Evolutionary conservation across 2,113 vertebrate genomes (phyloP).

Genomic region (Corythornis madagascariensis): DNA sequence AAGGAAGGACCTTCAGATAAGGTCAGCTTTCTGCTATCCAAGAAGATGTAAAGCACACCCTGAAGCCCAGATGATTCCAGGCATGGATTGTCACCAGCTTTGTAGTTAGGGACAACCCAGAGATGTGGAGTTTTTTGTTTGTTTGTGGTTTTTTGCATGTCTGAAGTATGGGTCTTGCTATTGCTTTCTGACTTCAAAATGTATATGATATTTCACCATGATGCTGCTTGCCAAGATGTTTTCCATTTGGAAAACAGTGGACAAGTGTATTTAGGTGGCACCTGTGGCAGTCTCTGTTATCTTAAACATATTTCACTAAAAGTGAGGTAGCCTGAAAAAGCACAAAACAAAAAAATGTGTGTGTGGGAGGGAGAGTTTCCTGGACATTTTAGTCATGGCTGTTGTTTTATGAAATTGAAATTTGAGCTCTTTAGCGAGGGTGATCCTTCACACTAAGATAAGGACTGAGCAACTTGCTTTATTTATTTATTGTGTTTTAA

Average conservation of each 20-base stretch:
- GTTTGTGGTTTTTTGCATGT: not conserved
- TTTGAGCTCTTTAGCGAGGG: not conserved
- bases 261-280: not conserved
- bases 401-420: not conserved
- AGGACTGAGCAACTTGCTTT: not conserved
- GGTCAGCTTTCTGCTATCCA: not conserved
- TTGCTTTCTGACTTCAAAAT: not conserved
- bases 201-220: not conserved
- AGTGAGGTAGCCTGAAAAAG: not conserved
- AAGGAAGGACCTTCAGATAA: not conserved
- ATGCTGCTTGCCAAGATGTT: not conserved
- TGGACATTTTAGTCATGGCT: not conserved
- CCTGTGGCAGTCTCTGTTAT: not conserved
- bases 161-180: not conserved
- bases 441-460: not conserved
- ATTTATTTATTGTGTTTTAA: not conserved
- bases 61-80: not conserved
- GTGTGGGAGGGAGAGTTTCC: not conserved
- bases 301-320: not conserved
- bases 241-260: not conserved
- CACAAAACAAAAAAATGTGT: not conserved
- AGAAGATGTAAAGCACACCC: not conserved
- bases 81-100: not conserved
- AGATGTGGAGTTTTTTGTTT: not conserved
- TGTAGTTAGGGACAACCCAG: not conserved